A percentile compares a stretch with the other conserved stretches of the same genome.
These are phyloP conservation scores for Temnothorax unifasciatus DNA, from an alignment of 2,888 invertebrate species.

Conservation along the genomic window DNA sequence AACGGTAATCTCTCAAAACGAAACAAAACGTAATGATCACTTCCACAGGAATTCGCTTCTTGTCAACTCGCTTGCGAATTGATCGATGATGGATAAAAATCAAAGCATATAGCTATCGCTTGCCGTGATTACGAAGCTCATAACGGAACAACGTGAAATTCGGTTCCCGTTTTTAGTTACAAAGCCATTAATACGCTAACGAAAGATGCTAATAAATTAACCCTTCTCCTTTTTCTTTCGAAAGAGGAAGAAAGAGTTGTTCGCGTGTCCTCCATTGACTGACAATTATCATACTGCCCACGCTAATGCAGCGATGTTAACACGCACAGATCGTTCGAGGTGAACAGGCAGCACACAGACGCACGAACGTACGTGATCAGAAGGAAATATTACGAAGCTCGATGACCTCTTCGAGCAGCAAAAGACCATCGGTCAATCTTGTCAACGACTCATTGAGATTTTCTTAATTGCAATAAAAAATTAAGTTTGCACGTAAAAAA, in stretches of 20 bases:
- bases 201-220: conserved; percentile 9
- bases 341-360: conserved; percentile 45
- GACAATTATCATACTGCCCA: conserved; percentile 67
- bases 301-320: conserved; percentile 60
- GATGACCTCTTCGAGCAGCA: conserved; percentile 52
- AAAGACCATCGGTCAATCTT: conserved; percentile 57
- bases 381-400: conserved; percentile 51
- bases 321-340: conserved; percentile 46
- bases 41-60: background rate
- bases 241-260: conserved; percentile 8
- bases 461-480: conserved; percentile 25
- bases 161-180: conserved; percentile 35
- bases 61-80: background rate
- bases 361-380: conserved; percentile 41
- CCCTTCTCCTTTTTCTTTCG: conserved; percentile 22
- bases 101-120: background rate
- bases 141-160: conserved; percentile 13
- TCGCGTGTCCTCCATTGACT: conserved; percentile 65
- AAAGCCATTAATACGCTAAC: conserved; percentile 35
- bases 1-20: background rate
- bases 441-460: conserved; percentile 58
- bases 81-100: conserved; percentile 27
- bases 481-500: background rate
- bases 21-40: background rate
- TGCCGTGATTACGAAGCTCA: background rate